These are phyloP conservation scores for Cephalopterus ornatus DNA, from an alignment of 2,113 vertebrate species.

Conservation along the genomic window DNA sequence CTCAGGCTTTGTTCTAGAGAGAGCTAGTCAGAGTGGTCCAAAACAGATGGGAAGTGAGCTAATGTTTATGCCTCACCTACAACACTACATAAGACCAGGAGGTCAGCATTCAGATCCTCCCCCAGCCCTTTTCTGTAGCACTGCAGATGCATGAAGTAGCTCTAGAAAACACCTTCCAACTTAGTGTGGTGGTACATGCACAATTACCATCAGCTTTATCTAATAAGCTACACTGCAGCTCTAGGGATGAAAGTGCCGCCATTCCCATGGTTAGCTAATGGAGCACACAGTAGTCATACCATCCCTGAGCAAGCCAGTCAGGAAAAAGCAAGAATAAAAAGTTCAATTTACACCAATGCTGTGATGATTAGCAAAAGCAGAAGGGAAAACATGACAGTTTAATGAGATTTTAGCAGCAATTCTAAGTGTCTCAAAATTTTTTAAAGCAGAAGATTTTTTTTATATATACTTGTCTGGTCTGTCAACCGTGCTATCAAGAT, in stretches of 20 bases:
- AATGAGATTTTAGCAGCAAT: not conserved
- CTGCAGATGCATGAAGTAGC: not conserved
- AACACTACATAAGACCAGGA: not conserved
- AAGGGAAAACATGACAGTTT: not conserved
- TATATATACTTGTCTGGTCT: not conserved
- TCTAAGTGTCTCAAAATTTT: not conserved
- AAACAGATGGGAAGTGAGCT: not conserved
- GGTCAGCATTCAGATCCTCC: not conserved
- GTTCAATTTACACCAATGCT: not conserved
- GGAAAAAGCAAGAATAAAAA: not conserved
- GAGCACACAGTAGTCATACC: not conserved
- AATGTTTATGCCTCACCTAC: not conserved
- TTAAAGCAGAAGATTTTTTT: not conserved
- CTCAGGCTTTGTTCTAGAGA: not conserved
- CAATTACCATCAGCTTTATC: not conserved
- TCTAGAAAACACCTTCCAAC: not conserved
- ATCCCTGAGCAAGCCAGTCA: not conserved
- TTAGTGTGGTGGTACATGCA: not conserved
- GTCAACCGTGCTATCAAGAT: slow-evolving; percentile 29
- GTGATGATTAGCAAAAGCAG: not conserved
- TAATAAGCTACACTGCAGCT: not conserved
- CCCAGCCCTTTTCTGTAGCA: not conserved
- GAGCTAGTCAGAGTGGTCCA: not conserved
- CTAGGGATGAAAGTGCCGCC: not conserved
- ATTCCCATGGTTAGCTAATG: not conserved